Conservation (phyloP, 2,113 vertebrate species). For the Laticauda laticaudata region DNA sequence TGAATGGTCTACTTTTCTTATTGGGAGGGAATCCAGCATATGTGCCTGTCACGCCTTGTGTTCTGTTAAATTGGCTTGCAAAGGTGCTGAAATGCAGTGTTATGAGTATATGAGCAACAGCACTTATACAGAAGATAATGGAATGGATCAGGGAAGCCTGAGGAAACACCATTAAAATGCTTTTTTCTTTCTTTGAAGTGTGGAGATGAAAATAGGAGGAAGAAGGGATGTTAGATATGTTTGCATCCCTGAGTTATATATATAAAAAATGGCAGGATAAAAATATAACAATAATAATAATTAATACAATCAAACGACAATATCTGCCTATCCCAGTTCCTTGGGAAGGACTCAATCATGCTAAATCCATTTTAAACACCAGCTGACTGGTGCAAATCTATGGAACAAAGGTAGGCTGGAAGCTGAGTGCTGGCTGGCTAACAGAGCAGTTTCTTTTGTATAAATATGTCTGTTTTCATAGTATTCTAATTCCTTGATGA, state of each 20-base stretch:
- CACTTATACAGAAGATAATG: neutral
- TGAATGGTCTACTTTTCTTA: neutral
- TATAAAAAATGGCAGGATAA: neutral
- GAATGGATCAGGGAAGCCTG: neutral
- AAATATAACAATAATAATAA: neutral
- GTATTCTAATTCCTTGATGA: neutral
- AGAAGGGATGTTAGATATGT: neutral
- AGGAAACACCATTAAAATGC: neutral
- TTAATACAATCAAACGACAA: neutral
- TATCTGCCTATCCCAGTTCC: neutral
- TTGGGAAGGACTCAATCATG: neutral
- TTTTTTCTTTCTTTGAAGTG: neutral
- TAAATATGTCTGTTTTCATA: neutral
- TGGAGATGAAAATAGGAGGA: neutral
- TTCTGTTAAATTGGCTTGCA: neutral
- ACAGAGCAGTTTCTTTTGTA: neutral
- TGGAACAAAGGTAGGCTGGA: neutral
- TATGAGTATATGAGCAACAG: neutral
- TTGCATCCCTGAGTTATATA: neutral
- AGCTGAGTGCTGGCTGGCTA: neutral
- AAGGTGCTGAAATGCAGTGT: neutral
- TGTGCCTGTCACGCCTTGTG: neutral
- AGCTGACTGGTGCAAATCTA: neutral
- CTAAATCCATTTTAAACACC: neutral
- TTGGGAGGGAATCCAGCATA: neutral